Base-by-base conservation (phyloP, 64 coral and sea anemone species). In the Trachythela sp. region DNA sequence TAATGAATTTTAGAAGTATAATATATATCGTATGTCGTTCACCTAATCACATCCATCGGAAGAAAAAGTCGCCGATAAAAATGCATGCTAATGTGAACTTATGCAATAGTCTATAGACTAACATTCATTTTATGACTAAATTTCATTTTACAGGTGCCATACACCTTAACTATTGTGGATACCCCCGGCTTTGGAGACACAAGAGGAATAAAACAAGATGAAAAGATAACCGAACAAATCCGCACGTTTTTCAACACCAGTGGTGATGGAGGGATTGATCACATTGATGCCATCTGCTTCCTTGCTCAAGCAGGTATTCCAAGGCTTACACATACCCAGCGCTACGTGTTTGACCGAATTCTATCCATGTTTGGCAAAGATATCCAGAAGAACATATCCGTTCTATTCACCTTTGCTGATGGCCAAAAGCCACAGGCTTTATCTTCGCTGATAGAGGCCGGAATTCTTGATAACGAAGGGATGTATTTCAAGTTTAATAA, bases 291-390 rank as follows among this genome's bases (percentile, higher is more conserved):
- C 39, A 91, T 91, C 36, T 85, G 89, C 52, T 91, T 91, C 39
- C 36, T 91, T 51, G 89, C 52, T 8, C 89, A 91, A 22, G 89
- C 89, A 24, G 89, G 89, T 8, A 91, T 70, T 43, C 89, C 89
- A 84, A 91, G 89, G 27, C 84, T 86, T 24, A 91, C 89, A 11
- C 84, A 80, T 31, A 91, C 89, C 17, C 83, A 91, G 24, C 89
- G 85, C 39, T 86, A 91, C 48, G 84, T 91, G 52, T 91, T 91
- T 64, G 84, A 91, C 52, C 84, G 89, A 31, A 91, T 91, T 84
- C 80, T 91, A 14, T 50, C 89, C 38, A 91, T 91, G 89, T 91
- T 91, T 60, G 89, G 89, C 54, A 91, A 91, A 91, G 89, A 91
- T 91, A 91, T 91, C 54, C 56, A 70, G 54, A 86, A 85, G 59